phyloP scores from a whole-genome alignment of 2,113 vertebrate species.

The Melanostigma gelatinosum region DNA sequence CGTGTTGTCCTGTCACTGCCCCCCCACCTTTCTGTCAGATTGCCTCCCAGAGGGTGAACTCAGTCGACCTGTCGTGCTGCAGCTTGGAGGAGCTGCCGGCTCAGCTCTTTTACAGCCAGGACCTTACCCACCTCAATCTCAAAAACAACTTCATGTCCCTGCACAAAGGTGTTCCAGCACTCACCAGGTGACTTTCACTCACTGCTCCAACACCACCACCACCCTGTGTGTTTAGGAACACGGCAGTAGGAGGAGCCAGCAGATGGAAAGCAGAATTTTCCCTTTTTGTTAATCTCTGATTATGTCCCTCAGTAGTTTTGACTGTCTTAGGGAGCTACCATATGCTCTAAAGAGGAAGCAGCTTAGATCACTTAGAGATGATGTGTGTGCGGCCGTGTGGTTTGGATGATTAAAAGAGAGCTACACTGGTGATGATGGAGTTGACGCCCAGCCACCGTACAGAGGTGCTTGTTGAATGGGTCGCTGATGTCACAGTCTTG shows the following conservation, averaged over 20 bases:
- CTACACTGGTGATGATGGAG: conserved; percentile 39
- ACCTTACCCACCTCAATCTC: conserved; percentile 98
- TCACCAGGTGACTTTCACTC: conserved; percentile 69
- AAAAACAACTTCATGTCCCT: conserved; percentile 94
- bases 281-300: conserved; percentile 10
- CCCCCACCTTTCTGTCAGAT: conserved; percentile 79
- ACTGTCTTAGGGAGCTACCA: conserved; percentile 24
- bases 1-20: neutral
- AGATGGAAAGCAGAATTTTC: conserved; percentile 26
- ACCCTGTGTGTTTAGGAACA: conserved; percentile 8
- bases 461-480: neutral
- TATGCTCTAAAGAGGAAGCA: conserved; percentile 34
- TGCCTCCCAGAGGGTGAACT: conserved; percentile 96
- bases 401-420: conserved; percentile 56
- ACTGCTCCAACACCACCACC: neutral
- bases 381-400: conserved; percentile 22
- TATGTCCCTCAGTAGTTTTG: conserved; percentile 21
- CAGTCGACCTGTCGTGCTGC: conserved; percentile 96
- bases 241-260: conserved; percentile 15
- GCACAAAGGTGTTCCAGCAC: conserved; percentile 71
- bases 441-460: conserved; percentile 33
- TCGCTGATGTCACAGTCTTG: conserved; percentile 1
- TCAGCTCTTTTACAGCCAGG: conserved; percentile 97
- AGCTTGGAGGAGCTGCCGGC: conserved; percentile 94
- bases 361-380: conserved; percentile 49